Percentiles rank a stretch among this genome's conserved stretches.
These are phyloP conservation scores for Heliangelus exortis DNA, from an alignment of 2,797 vertebrate genomes.

Conservation along the genomic window DNA sequence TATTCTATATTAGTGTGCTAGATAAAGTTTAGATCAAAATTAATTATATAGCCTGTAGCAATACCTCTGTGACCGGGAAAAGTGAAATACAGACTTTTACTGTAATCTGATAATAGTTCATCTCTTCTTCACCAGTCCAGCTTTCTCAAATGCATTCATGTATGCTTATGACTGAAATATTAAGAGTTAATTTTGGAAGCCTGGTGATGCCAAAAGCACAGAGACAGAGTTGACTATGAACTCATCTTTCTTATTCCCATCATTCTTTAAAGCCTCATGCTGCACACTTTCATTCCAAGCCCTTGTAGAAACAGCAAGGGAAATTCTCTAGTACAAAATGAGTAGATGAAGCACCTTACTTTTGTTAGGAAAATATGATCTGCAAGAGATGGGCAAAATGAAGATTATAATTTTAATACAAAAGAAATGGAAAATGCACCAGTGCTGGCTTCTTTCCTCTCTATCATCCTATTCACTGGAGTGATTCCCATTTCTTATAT, in stretches of 20 bases:
- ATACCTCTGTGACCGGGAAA: neutral
- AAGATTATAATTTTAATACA: neutral
- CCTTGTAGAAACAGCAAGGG: neutral
- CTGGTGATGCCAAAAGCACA: neutral
- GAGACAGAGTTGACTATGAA: neutral
- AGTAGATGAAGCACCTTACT: neutral
- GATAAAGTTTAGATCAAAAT: neutral
- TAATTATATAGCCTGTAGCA: neutral
- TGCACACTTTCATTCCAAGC: neutral
- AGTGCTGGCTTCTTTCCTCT: neutral
- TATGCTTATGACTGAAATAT: neutral
- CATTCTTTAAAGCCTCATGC: neutral
- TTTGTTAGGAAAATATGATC: neutral
- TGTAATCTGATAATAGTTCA: neutral
- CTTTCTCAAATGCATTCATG: neutral
- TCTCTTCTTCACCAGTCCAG: neutral
- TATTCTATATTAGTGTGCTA: neutral
- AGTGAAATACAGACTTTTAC: neutral
- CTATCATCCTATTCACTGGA: neutral
- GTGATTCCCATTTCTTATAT: neutral
- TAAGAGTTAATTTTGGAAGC: neutral
- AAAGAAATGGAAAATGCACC: neutral
- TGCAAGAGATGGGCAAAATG: neutral
- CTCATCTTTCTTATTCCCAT: neutral
- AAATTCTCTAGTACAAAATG: neutral